Evolutionary conservation across 2,797 vertebrate genomes (phyloP), one percentile per base, ranked within the genome.

Genomic region (Tenualosa ilisha): DNA sequence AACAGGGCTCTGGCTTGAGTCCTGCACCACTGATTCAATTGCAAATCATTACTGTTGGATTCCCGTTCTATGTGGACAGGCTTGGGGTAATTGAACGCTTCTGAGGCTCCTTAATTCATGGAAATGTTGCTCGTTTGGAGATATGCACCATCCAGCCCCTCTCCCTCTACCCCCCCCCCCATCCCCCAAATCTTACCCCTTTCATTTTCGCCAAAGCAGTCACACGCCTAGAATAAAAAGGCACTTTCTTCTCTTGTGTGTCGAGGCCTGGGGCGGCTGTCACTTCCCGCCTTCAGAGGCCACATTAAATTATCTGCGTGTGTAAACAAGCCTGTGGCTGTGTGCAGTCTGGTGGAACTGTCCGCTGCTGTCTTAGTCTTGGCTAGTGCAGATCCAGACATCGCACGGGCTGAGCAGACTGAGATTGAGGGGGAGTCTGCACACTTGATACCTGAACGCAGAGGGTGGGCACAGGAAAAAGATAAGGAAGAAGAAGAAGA

Each of bases 51-150:
- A 84, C 37, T 43, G 65, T 43, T 37, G 65, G 68, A 20, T 37
- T 75, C 68, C 37, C 15, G 31, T 31, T 75, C 68, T 37, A 6
- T 75, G 68, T 20, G 68, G 83, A 31, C 31, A 50, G n/a, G 40
- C n/a, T 4, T 3, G 37, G 82, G 20, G 68, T 72, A 26, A 83
- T 79, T 61, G 43, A 51, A 83, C 46, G 49, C 37, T 51, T 81
- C 24, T 85, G n/a, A 82, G 50, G 20, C 11, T 7, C 13, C 72
- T n/a, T 37, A 56, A 82, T 86, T 54, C 82, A 40, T 51, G 46
- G 59, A 84, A 63, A 85, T 75, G 50, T 8, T 49, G 43, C 82
- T 83, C 9, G 40, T 75, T 85, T 85, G 65, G 51, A 65, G 63
- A 50, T 20, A 83, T 15, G 82, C 22, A 3, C 6, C 24, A 31